Conservation (phyloP, 2,797 vertebrate species). For the Sebastes hubbsi region DNA sequence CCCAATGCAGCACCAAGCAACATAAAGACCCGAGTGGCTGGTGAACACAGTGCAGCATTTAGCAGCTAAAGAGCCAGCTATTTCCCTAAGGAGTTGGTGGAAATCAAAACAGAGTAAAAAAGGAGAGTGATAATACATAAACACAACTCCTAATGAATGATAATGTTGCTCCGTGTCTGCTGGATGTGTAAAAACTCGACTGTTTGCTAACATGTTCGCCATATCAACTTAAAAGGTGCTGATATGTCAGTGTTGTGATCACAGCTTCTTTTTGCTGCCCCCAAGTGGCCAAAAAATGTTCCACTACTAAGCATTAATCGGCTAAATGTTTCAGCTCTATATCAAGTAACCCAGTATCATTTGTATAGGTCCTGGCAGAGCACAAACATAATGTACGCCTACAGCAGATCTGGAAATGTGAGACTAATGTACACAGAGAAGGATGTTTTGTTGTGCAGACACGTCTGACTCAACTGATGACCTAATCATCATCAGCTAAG, state of each 20-base stretch:
- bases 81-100: background rate
- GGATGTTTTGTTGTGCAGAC: conserved; percentile 27
- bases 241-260: background rate
- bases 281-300: background rate
- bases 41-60: background rate
- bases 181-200: background rate
- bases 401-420: conserved; percentile 27
- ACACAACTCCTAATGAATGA: background rate
- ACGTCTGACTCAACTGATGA: conserved; percentile 48
- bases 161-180: background rate
- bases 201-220: background rate
- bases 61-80: background rate
- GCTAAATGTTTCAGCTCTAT: background rate
- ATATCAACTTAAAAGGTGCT: background rate
- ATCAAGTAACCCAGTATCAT: conserved; percentile 20
- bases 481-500: conserved; percentile 34
- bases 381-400: background rate
- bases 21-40: background rate
- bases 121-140: background rate
- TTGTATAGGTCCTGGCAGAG: background rate
- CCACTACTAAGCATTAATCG: background rate
- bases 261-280: background rate
- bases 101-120: background rate
- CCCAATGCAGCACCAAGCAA: background rate
- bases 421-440: conserved; percentile 33